These are phyloP conservation scores for Ochotona princeps DNA, from an alignment of 2,113 vertebrate genomes.

Conservation along the genomic window DNA sequence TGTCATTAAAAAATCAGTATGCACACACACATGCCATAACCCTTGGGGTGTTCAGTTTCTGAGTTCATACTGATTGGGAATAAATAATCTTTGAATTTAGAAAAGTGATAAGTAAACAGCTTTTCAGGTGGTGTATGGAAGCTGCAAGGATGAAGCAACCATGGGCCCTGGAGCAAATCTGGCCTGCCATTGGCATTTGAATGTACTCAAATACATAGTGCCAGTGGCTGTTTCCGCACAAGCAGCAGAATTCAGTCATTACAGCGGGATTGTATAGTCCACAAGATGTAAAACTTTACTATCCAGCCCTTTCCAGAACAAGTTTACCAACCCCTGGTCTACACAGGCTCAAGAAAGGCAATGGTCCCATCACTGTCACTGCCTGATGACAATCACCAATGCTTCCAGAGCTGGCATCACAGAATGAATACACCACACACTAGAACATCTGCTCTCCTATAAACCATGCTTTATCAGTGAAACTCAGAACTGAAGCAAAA, in stretches of 20 bases:
- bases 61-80: background rate
- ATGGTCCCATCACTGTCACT: background rate
- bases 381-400: background rate
- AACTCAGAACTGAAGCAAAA: constrained; percentile 20
- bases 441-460: background rate
- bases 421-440: background rate
- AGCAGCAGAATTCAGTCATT: background rate
- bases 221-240: background rate
- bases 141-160: background rate
- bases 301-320: background rate
- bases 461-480: background rate
- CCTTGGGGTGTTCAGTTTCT: background rate
- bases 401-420: background rate
- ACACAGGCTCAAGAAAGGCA: background rate
- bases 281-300: background rate
- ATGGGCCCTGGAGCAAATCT: background rate
- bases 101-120: background rate
- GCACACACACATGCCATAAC: background rate
- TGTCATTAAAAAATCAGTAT: background rate
- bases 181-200: background rate
- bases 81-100: background rate
- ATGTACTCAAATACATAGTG: background rate
- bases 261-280: background rate
- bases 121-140: background rate
- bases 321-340: background rate